Evolutionary conservation across 2,113 vertebrate species (phyloP), one percentile per base, ranked within the genome.

Genomic region (Heterotilapia buettikoferi): DNA sequence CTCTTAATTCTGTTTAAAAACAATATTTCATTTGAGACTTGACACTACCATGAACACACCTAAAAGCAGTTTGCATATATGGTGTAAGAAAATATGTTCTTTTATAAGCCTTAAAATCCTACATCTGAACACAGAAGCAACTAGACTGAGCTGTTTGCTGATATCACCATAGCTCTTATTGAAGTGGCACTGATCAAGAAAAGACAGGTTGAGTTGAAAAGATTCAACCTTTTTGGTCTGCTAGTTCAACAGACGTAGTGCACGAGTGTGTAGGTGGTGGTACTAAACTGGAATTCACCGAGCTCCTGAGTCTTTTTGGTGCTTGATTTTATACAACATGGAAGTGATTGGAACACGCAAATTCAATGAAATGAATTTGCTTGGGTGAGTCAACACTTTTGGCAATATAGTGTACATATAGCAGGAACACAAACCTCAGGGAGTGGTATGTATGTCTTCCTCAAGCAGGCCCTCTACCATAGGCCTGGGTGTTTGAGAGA

Each of bases 121-220:
- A 68, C 33, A 68, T 21, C 36, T 1, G 61, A 66, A 66, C 61
- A 38, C 31, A 66, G 4, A 19, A 33, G 29, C 57, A 61, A 0
- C 29, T 50, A 82, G 80, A 63, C 52, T 3, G 14, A 84, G 50
- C 40, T 68, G 57, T 87, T 54, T 83, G 66, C 19, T 61, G 26
- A 26, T 16, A 21, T 6, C 29, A 79, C 76, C 81, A 12, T 21
- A 7, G 63, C 43, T 73, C 26, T 76, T 83, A 13, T 14, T 89
- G 82, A 86, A 88, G 79, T 16, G 13, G 36, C 89, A 90, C 93
- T 84, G 90, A 93, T 90, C 84, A 84, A 24, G 50, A 5, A 57
- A 76, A 91, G 88, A 87, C 45, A 47, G 63, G 61, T 80, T n/a
- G 59, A 76, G 79, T 68, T 50, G 76, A 89, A 89, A 71, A 19